Evolutionary conservation across 2,888 invertebrate species (phyloP), one percentile per base, ranked within the genome.

Genomic region (Rhogogaster chlorosoma): DNA sequence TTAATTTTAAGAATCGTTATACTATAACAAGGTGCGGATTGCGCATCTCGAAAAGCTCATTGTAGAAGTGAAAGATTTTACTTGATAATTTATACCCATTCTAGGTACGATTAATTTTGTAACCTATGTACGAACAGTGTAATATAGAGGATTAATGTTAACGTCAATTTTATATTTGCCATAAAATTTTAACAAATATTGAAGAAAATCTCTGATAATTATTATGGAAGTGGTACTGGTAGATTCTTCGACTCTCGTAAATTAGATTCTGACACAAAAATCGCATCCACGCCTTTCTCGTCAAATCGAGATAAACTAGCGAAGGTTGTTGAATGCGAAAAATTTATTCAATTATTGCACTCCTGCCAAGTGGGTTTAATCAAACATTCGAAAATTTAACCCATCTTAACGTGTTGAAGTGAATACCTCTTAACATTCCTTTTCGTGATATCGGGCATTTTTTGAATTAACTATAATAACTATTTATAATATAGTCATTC

Each of bases 231-330:
- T n/a, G 83, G 18, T 83, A 61, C 22, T 38, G 18, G 15, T 6
- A 26, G 38, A 45, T 45, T 67, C 15, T 83, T 83, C 29, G 45
- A 45, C 70, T 18, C 45, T 77, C 53, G 45, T 75, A 22, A 42
- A 29, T 36, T 45, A 15, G 5, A 22, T 10, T 4, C n/a, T 4
- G n/a, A n/a, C n/a, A 29, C 32, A 29, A 1, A 29, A 26, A 82
- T n/a, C n/a, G 67, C 70, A 26, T 61, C 57, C 84, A 85, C 84
- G 53, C 84, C 84, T 85, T 85, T 85, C 84, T 85, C 84, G 80
- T 80, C 38, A 49, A 80, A 70, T 85, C 84, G 84, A 85, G 84
- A 85, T 85, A 53, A 70, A 57, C 53, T 49, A 82, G 22, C 67
- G n/a, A 85, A 85, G 84, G 84, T 80, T 49, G 84, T 85, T 71